A percentile compares a stretch with the other conserved stretches of the same genome.
These are phyloP conservation scores for Pemphigus obesinymphae DNA, from an alignment of 1,140 invertebrate species.

Conservation along the genomic window DNA sequence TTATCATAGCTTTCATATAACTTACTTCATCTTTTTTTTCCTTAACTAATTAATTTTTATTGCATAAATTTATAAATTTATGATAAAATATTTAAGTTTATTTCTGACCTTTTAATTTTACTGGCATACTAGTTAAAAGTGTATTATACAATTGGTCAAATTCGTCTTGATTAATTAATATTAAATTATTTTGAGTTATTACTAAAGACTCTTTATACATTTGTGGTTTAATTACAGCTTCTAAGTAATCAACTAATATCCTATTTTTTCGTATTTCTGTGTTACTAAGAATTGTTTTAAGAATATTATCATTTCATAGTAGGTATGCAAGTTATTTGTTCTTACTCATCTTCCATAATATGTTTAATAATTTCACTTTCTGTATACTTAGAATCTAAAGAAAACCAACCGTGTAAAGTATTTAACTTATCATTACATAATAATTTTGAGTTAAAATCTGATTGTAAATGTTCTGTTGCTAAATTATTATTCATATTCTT, in stretches of 20 bases:
- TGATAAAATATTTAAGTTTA: not conserved
- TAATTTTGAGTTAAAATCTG: not conserved
- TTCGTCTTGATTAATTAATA: not conserved
- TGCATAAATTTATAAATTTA: not conserved
- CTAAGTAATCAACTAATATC: not conserved
- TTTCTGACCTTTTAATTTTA: not conserved
- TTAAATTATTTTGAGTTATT: not conserved
- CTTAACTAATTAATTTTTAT: not conserved
- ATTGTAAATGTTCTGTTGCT: not conserved
- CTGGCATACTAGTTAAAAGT: not conserved
- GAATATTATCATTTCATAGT: not conserved
- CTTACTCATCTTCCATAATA: slow-evolving; percentile 11
- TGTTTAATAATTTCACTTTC: slow-evolving; percentile 3
- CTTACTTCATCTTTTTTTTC: not conserved
- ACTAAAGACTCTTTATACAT: not conserved
- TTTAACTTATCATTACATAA: not conserved
- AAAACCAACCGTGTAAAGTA: not conserved
- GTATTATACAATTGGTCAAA: slow-evolving; percentile 7
- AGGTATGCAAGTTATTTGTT: not conserved
- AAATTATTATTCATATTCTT: not conserved
- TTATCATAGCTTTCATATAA: not conserved
- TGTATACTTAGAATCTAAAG: not conserved
- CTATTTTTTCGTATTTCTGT: slow-evolving; percentile 25
- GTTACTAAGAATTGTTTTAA: not conserved
- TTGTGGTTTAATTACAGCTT: not conserved